Conservation (phyloP, 2,797 vertebrate species). For the Crypturellus tataupa region DNA sequence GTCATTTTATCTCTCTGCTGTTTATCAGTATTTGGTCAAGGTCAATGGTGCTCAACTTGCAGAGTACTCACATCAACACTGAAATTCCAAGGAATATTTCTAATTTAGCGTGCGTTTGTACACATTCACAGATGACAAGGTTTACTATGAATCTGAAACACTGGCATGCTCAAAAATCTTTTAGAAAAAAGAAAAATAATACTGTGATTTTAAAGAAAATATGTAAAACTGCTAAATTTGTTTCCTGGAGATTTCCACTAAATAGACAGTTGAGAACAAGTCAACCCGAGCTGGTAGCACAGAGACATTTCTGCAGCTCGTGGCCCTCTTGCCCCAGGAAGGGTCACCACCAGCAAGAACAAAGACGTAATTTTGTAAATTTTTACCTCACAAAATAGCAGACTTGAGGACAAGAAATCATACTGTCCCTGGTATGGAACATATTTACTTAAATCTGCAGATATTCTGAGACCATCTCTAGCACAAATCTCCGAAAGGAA, state of each 20-base stretch:
- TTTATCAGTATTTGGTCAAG: neutral
- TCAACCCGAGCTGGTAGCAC: neutral
- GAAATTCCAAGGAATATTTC: neutral
- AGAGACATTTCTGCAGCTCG: neutral
- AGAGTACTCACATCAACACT: accelerated
- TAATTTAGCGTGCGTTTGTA: neutral
- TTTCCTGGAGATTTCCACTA: neutral
- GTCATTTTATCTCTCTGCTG: neutral
- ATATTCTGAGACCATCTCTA: neutral
- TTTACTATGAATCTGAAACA: neutral
- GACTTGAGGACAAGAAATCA: neutral
- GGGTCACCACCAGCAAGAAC: neutral
- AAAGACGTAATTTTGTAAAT: neutral
- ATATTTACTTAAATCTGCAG: constrained; percentile 31
- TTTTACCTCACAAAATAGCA: neutral
- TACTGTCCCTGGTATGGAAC: neutral
- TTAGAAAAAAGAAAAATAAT: neutral
- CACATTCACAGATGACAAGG: neutral
- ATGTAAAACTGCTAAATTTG: neutral
- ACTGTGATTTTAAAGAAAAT: neutral
- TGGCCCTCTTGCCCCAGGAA: neutral
- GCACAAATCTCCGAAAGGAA: constrained; percentile 12
- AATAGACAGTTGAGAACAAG: neutral
- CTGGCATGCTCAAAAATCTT: neutral
- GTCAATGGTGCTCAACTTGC: neutral